Base-by-base conservation (phyloP, 2,888 invertebrate genomes). In the Ptilodon capucinus region DNA sequence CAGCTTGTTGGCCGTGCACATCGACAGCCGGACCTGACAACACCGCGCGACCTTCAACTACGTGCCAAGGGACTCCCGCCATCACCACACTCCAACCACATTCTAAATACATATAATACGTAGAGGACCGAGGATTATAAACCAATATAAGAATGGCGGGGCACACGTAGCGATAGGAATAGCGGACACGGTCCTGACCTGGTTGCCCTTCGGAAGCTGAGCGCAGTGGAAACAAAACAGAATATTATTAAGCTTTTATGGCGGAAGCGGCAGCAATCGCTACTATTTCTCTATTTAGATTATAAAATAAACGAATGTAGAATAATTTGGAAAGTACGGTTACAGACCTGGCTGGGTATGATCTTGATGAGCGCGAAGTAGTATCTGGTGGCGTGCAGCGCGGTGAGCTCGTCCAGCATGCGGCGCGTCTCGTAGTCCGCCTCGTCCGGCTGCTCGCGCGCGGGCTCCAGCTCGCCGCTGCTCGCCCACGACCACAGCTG, bases 1-100 rank as follows among this genome's bases (percentile, higher is more conserved):
- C 49, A 99, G 88, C 84, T 97, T 97, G 60, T 94, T 94, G 0
- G 97, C 94, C 18, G 99, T 99, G 57, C 95, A 93, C 78, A 99
- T 97, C 74, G 97, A 97, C 51, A 99, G 91, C 1, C 96, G 94
- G 42, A 99, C 94, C 94, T 96, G 83, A 1, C 4, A 41, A 8
- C 23, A n/a, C n/a, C n/a, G n/a, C n/a, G n/a, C n/a, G n/a, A n/a
- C n/a, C n/a, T n/a, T n/a, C n/a, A n/a, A n/a, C n/a, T n/a, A n/a
- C n/a, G n/a, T n/a, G n/a, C n/a, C n/a, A n/a, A n/a, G n/a, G n/a
- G n/a, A n/a, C n/a, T n/a, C n/a, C n/a, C n/a, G n/a, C n/a, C n/a
- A n/a, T n/a, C n/a, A n/a, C n/a, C n/a, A n/a, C n/a, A n/a, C n/a
- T n/a, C n/a, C n/a, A n/a, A n/a, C n/a, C n/a, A n/a, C n/a, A n/a